These are phyloP conservation scores for Leptobrachium leishanense DNA, from an alignment of 2,113 vertebrate species.

Conservation along the genomic window DNA sequence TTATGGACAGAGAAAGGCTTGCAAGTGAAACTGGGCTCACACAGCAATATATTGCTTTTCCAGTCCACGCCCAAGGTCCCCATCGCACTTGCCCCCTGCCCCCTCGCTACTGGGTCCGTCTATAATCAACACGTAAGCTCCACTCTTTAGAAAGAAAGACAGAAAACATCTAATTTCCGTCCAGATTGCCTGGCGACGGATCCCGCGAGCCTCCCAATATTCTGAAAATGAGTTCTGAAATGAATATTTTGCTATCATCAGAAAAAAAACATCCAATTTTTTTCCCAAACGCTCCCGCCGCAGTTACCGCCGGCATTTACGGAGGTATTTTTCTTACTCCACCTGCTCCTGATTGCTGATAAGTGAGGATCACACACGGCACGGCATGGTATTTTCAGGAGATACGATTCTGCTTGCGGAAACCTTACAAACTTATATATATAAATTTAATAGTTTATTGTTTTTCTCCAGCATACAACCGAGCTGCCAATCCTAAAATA, in stretches of 20 bases:
- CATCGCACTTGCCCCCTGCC: neutral
- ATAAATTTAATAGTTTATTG: too few relatives aligned
- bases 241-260: conserved; percentile 33
- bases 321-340: conserved; percentile 3
- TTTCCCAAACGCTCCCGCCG: neutral
- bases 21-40: too few relatives aligned
- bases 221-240: conserved; percentile 32
- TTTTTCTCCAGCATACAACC: too few relatives aligned
- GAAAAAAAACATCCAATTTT: conserved; percentile 31
- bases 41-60: too few relatives aligned
- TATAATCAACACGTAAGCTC: neutral
- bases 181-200: conserved; percentile 13
- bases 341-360: conserved; percentile 7
- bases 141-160: neutral
- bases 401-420: neutral
- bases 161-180: conserved; percentile 8
- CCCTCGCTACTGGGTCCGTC: neutral
- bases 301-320: conserved; percentile 20
- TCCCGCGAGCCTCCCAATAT: conserved; percentile 2
- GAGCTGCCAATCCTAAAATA: too few relatives aligned
- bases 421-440: neutral
- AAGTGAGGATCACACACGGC: neutral
- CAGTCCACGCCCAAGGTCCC: neutral
- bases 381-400: neutral
- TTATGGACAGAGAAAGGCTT: too few relatives aligned